phyloP scores from a whole-genome alignment of 2,888 invertebrate genomes.

The Lysandra bellargus region DNA sequence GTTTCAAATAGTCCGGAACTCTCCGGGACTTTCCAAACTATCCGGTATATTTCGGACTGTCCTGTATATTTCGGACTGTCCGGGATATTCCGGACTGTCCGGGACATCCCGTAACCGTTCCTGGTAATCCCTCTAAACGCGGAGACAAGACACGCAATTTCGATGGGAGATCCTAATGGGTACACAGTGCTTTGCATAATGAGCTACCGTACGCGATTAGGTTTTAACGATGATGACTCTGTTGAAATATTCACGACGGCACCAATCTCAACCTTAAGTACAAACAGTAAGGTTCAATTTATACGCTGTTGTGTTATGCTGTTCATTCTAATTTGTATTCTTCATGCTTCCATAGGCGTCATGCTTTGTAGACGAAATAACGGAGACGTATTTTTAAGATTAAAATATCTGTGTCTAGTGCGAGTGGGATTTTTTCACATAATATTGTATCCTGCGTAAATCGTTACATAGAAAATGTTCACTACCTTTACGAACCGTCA shows the following conservation, averaged over 20 bases:
- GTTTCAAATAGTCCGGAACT: neutral
- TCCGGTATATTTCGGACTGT: neutral
- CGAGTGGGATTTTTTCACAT: neutral
- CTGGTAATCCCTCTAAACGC: conserved; percentile 34
- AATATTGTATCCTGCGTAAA: neutral
- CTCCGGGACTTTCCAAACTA: neutral
- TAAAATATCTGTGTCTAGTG: conserved; percentile 3
- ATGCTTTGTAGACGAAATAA: conserved; percentile 67
- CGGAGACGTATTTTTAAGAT: conserved; percentile 42
- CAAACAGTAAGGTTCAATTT: neutral
- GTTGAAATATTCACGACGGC: conserved; percentile 42
- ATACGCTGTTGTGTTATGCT: conserved; percentile 42
- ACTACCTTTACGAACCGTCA: too few relatives aligned
- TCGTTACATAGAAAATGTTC: too few relatives aligned
- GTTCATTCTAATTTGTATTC: conserved; percentile 66
- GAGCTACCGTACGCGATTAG: conserved; percentile 71
- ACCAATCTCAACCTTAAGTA: conserved; percentile 43
- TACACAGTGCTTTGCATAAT: conserved; percentile 65
- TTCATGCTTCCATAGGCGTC: conserved; percentile 57
- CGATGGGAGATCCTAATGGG: conserved; percentile 53
- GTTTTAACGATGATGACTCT: conserved; percentile 73
- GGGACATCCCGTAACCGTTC: neutral
- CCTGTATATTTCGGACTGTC: neutral
- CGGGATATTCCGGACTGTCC: neutral
- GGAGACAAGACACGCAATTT: conserved; percentile 38